Evolutionary conservation across 2,888 invertebrate species (phyloP).

Genomic region (Thelaira solivaga): DNA sequence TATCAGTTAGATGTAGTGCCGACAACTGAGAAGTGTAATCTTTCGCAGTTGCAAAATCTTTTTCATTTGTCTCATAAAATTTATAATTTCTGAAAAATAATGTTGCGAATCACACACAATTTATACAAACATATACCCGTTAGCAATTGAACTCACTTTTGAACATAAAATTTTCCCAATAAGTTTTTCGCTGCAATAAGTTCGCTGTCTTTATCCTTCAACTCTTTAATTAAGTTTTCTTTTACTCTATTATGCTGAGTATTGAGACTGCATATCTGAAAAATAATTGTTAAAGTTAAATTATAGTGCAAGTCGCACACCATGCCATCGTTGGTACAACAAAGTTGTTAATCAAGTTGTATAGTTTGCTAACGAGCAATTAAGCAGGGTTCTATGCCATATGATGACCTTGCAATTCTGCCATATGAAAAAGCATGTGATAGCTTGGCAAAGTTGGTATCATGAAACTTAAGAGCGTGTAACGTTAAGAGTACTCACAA

Average conservation of each 20-base stretch:
- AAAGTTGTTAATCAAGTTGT: too few relatives aligned
- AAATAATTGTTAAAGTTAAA: too few relatives aligned
- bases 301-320: too few relatives aligned
- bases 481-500: too few relatives aligned
- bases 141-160: conserved; percentile 43
- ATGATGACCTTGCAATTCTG: too few relatives aligned
- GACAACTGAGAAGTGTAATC: conserved; percentile 32
- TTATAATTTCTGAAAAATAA: not conserved
- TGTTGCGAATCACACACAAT: too few relatives aligned
- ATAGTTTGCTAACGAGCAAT: too few relatives aligned
- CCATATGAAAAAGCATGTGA: not conserved
- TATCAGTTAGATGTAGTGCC: not conserved
- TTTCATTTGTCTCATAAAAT: not conserved
- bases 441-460: too few relatives aligned
- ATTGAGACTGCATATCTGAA: conserved; percentile 60
- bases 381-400: too few relatives aligned
- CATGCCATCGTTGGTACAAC: too few relatives aligned
- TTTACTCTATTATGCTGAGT: conserved; percentile 53
- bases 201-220: conserved; percentile 62
- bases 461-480: too few relatives aligned
- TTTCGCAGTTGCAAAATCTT: not conserved
- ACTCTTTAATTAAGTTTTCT: conserved; percentile 51
- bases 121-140: not conserved
- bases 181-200: conserved; percentile 19
- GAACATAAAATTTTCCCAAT: conserved; percentile 45